These are phyloP conservation scores for Tursiops truncatus DNA, from an alignment of 2,113 vertebrate species.

Conservation along the genomic window DNA sequence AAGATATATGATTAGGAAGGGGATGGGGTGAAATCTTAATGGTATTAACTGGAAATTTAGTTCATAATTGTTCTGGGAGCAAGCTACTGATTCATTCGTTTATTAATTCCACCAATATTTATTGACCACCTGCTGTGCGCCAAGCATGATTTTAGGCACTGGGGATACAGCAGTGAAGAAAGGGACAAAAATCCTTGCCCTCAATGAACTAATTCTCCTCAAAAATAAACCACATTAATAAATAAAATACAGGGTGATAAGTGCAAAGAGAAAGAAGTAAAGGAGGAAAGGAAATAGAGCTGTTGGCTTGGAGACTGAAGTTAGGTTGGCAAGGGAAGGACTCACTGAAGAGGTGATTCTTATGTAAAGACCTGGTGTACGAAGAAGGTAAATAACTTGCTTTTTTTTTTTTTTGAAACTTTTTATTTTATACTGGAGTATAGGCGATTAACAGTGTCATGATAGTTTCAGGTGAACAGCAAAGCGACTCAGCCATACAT, in stretches of 20 bases:
- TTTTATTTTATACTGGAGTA: too few species aligned
- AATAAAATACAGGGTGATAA: neutral
- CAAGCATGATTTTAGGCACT: neutral
- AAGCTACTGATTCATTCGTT: neutral
- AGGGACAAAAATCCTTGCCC: neutral
- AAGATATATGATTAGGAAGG: neutral
- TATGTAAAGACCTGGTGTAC: neutral
- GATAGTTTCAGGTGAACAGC: too few species aligned
- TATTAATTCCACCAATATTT: conserved; percentile 17
- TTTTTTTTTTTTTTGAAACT: neutral
- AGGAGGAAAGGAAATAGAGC: neutral
- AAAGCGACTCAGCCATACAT: too few species aligned
- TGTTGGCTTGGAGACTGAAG: neutral
- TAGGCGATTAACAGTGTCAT: too few species aligned
- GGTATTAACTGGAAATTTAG: neutral
- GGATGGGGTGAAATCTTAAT: neutral
- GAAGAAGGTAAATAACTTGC: neutral
- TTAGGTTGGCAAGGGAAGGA: neutral
- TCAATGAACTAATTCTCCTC: neutral
- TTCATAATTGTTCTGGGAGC: neutral
- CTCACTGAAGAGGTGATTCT: neutral
- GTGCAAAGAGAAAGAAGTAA: neutral
- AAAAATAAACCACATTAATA: neutral
- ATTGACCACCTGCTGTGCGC: neutral
- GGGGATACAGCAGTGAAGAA: neutral